These are phyloP conservation scores for Atrichornis clamosus DNA, from an alignment of 2,113 vertebrate genomes.

Conservation along the genomic window DNA sequence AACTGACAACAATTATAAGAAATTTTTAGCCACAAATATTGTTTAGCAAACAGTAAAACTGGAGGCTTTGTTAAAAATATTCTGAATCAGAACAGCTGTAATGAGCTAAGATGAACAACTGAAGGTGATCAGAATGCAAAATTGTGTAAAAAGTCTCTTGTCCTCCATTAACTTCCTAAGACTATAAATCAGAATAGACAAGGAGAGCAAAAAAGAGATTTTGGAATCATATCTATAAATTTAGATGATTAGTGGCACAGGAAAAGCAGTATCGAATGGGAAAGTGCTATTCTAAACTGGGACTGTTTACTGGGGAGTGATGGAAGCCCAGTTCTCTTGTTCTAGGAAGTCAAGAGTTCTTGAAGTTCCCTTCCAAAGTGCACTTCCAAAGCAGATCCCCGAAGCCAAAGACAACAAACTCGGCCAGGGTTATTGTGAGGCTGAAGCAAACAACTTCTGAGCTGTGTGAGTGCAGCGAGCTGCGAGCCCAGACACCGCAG, in stretches of 20 bases:
- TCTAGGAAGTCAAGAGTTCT: constrained; percentile 17
- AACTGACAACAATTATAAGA: neutral
- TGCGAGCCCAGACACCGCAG: neutral
- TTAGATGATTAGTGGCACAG: neutral
- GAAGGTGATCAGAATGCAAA: neutral
- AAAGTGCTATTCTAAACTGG: constrained; percentile 6
- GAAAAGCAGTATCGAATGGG: neutral
- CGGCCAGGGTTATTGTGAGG: neutral
- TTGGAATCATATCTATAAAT: neutral
- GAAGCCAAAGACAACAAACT: constrained; percentile 52
- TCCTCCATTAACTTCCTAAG: neutral
- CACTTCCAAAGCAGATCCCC: neutral
- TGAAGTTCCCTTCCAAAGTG: neutral
- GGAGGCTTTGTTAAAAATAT: neutral
- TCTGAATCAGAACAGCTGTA: neutral
- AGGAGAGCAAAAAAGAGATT: neutral
- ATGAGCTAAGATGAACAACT: neutral
- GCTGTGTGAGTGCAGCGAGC: neutral
- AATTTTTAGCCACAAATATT: neutral
- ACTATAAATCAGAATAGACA: neutral
- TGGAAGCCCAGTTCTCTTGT: neutral
- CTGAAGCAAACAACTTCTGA: neutral
- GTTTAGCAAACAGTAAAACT: neutral
- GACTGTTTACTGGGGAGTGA: constrained; percentile 12
- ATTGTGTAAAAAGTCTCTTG: neutral